These are phyloP conservation scores for Nipponacmea schrenckii DNA, from an alignment of 2,888 invertebrate genomes.

Conservation along the genomic window DNA sequence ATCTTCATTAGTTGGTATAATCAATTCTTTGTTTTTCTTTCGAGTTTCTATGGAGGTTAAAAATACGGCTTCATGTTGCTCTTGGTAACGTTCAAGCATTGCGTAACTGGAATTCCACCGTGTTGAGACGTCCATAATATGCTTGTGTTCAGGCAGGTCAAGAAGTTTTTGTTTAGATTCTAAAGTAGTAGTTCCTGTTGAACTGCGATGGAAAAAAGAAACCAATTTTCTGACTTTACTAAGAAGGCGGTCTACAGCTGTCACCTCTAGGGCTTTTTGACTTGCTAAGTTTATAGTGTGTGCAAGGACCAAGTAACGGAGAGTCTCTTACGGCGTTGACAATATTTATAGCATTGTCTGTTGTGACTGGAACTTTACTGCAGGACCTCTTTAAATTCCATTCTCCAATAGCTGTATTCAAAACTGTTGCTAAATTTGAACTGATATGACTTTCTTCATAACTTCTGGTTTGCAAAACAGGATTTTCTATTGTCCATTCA, in stretches of 20 bases:
- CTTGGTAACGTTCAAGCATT: no score
- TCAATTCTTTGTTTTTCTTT: no score
- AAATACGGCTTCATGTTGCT: no score
- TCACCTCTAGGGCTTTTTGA: not conserved
- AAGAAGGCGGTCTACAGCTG: not conserved
- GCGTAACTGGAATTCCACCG: no score
- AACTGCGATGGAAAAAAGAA: not conserved
- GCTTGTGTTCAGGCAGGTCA: not conserved
- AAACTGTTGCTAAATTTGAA: not conserved
- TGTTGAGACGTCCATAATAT: no score
- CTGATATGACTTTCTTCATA: not conserved
- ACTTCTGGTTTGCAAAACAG: not conserved
- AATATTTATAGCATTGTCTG: not conserved
- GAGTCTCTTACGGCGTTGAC: not conserved
- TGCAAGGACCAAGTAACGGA: not conserved
- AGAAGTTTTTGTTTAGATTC: not conserved
- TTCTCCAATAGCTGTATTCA: not conserved
- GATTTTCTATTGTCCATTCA: not conserved
- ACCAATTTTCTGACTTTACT: not conserved
- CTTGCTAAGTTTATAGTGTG: conserved; percentile 5
- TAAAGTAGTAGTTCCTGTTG: conserved; percentile 6
- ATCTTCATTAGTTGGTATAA: no score
- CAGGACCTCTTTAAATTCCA: conserved; percentile 3
- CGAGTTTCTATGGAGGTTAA: no score
- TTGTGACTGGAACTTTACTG: not conserved